Conservation (phyloP, 1,140 invertebrate species). For the Temnothorax longispinosus region DNA sequence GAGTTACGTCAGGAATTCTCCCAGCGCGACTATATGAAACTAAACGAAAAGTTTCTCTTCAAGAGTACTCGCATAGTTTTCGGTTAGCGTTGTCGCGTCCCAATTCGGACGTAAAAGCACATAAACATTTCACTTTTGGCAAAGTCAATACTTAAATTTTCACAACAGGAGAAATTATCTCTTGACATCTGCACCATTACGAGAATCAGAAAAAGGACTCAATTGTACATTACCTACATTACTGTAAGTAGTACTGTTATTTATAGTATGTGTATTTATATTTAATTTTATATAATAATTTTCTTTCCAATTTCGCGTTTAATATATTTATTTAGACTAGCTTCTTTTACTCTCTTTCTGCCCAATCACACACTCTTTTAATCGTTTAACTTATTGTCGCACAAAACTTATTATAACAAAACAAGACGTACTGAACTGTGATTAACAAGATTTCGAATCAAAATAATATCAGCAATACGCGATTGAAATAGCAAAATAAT, state of each 20-base stretch:
- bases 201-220: background rate
- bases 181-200: background rate
- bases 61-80: constrained; percentile 49
- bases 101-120: constrained; percentile 28
- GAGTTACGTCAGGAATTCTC: constrained; percentile 28
- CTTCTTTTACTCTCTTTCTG: background rate
- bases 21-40: background rate
- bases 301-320: background rate
- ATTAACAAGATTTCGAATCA: background rate
- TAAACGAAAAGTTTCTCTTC: constrained; percentile 37
- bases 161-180: background rate
- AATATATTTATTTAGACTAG: background rate
- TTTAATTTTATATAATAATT: background rate
- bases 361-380: background rate
- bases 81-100: constrained; percentile 41
- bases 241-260: too few species aligned
- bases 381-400: background rate
- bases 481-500: background rate
- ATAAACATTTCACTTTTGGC: constrained; percentile 37
- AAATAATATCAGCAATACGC: background rate
- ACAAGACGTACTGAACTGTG: background rate
- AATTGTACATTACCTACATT: background rate
- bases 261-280: background rate
- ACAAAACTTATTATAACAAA: background rate
- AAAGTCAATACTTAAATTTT: background rate